Base-by-base conservation (phyloP, 2,797 vertebrate species). In the Hippoglossus hippoglossus region DNA sequence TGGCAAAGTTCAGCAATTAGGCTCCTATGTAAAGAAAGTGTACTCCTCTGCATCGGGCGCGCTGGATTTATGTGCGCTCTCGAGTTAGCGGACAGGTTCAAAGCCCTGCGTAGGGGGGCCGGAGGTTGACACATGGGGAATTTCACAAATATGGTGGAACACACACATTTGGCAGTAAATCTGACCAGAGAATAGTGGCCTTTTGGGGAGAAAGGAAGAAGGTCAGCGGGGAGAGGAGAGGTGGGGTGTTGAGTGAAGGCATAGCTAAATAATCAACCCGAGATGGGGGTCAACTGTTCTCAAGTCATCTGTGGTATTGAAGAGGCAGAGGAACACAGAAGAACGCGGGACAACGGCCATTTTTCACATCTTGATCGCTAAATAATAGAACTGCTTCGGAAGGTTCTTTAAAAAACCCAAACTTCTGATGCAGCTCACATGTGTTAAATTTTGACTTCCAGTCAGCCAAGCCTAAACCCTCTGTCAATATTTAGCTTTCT, bases 1-100 rank as follows among this genome's bases (percentile, higher is more conserved):
- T 97, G 96, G 95, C 97, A 98, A 97, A 98, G 97, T 97, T 97
- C 96, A 96, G 96, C 96, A 97, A 98, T 98, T 98, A 98, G 96
- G 95, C 94, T 95, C 94, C 95, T 70, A 94, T 93, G 94, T 96
- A 94, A 95, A 96, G 95, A 94, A 82, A 73, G 84, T 81, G 59
- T 67, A 80, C 89, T 91, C 89, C 95, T 95, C 93, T 92, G 93
- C 83, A 72, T 73, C 71, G 80, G 69, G 66, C 65, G 80, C 86
- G 88, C 92, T 92, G 94, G 94, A 97, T 98, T 98, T 98, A 98
- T 97, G 95, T 94, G 94, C 85, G 85, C 92, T 95, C 94, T 95
- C 92, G 91, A 94, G 93, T 94, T 94, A 92, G 93, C 93, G 90
- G 93, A 89, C 93, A 88, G 94, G 95, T 97, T 98, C 96, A 97